Base-by-base conservation (phyloP, 2,888 invertebrate genomes). In the Drosophila rubida region DNA sequence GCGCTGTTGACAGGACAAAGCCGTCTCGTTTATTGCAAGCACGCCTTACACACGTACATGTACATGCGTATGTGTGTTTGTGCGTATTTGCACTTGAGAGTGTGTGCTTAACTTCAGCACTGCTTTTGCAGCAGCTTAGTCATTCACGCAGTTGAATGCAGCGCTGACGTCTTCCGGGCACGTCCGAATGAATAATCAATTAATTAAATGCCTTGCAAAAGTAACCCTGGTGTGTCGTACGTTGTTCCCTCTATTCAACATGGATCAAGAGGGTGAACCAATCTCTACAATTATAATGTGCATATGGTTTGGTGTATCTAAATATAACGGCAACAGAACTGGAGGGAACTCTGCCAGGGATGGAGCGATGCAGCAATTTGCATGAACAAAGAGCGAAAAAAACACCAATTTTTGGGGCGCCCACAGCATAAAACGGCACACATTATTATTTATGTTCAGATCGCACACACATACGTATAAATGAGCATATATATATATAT, bases 151-250 rank as follows among this genome's bases (percentile, higher is more conserved):
- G 35, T 19, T 35, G n/a, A 2, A 27, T 27, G 27, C 27, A 27
- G 27, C 49, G 59, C 59, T 73, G 68, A 68, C 68, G 59, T 54
- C 68, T 73, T 73, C 49, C 62, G 35, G 45, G 53, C 49, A 30
- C 25, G 14, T n/a, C 14, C n/a, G 32, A 63, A 63, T 75, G 57
- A 75, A 68, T 75, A 73, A 73, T 73, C 48, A 68, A 63, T 60
- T 42, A 73, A 73, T 73, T 37, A 60, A 63, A 54, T 42, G 46
- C 60, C 49, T 50, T 62, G 53, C 41, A 61, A 59, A 44, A 25
- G 55, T 67, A 27, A 51, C 14, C 53, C 49, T 72, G 41, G 35
- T 11, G 13, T 27, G 2, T 11, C 35, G 7, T 23, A 45, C 13
- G 8, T 27, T 32, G 44, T 60, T 70, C 60, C 39, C 11, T 32